Conservation (phyloP, 2,888 invertebrate species). For the Drosophila pullipes region DNA sequence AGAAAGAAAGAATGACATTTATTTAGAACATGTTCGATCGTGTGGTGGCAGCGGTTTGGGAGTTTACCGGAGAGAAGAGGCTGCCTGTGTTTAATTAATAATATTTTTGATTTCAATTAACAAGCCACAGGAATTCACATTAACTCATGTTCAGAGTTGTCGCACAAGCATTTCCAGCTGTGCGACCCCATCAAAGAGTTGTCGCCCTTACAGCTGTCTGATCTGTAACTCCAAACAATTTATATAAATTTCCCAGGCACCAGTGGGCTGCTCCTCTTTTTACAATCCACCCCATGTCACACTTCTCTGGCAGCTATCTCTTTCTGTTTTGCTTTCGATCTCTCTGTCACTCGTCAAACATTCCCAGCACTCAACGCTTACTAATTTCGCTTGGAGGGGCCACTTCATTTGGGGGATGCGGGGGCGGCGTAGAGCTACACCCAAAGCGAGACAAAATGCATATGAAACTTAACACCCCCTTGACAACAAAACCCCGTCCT, state of each 20-base stretch:
- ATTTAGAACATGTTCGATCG: background rate
- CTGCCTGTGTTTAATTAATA: background rate
- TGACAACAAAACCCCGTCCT: background rate
- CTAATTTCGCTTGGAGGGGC: conserved; percentile 74
- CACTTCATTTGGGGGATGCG: conserved; percentile 57
- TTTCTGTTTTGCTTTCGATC: conserved; percentile 5
- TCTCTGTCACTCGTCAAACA: conserved; percentile 38
- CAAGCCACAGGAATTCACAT: conserved; percentile 25
- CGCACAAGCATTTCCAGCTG: conserved; percentile 39
- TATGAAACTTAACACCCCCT: conserved; percentile 55
- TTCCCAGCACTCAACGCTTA: conserved; percentile 73
- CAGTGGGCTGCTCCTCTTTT: background rate
- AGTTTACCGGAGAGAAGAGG: background rate
- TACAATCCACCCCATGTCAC: background rate
- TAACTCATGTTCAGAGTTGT: conserved; percentile 23
- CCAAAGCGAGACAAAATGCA: conserved; percentile 69
- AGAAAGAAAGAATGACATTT: background rate
- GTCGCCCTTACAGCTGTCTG: conserved; percentile 61
- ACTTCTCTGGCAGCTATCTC: background rate
- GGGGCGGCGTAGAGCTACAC: background rate
- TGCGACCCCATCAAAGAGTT: conserved; percentile 60
- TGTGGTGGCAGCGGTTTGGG: background rate
- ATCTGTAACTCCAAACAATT: conserved; percentile 66
- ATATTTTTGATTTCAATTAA: conserved; percentile 18
- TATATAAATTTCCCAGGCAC: conserved; percentile 69